Evolutionary conservation across 2,888 invertebrate genomes (phyloP), one percentile per base, ranked within the genome.

Genomic region (Lasiommata megera): DNA sequence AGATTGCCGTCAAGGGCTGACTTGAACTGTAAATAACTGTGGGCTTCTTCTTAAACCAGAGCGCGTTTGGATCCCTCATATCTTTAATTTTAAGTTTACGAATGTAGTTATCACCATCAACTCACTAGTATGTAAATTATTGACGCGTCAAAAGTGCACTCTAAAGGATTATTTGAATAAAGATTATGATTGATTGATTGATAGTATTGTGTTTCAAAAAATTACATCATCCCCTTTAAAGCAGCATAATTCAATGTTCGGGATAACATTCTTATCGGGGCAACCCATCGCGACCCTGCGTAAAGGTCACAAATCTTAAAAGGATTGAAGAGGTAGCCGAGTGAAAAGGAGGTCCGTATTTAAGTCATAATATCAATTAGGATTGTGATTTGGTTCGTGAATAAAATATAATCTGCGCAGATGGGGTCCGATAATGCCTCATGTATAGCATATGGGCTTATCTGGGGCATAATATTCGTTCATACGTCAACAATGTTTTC

Each of bases 221-320:
- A 29, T 16, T 14, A 44, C 31, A 16, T 46, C 12, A 46, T 46
- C 46, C 46, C 31, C 9, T 14, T 31, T 31, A 50, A 52, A 52
- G 58, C 43, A 47, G 54, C 64, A 65, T 68, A 64, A 67, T 61
- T 65, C 67, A 69, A 67, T 67, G 63, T 67, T 67, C 56, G 63
- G 56, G 61, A 65, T 65, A 57, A 62, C 62, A 38, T 29, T 52
- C 59, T 37, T 68, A 70, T 70, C 68, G 40, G 23, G 53, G 43
- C 31, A 36, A 51, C 66, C 62, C 62, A 68, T 68, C 70, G 61
- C 44, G 54, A 61, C 63, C 66, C 64, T 64, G 65, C 44, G 51
- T 43, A 53, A 60, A 61, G 64, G 67, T 66, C 62, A 36, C 60
- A 53, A 63, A 60, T 60, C 60, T 64, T 62, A 53, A 56, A 64